phyloP scores from a whole-genome alignment of 2,113 vertebrate genomes.

The Dissostichus mawsoni region DNA sequence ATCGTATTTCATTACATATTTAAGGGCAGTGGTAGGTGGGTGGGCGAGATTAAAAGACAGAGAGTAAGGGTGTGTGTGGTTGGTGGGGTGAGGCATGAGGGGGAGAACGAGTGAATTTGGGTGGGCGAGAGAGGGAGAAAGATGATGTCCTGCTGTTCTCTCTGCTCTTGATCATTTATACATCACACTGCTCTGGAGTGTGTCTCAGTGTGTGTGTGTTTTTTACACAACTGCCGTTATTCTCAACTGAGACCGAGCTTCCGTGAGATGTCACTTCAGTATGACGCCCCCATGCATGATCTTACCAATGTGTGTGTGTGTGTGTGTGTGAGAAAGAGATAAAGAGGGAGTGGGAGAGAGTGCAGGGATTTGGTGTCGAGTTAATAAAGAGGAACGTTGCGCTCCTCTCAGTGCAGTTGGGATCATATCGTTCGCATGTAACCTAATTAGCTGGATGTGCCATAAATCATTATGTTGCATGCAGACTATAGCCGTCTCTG shows the following conservation, averaged over 20 bases:
- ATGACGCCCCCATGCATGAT: constrained; percentile 49
- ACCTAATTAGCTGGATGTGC: constrained; percentile 65
- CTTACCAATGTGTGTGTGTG: constrained; percentile 31
- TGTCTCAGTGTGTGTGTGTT: constrained; percentile 9
- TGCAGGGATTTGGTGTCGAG: constrained; percentile 38
- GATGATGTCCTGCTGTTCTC: constrained; percentile 70
- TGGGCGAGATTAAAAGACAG: constrained; percentile 33
- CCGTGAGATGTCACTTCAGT: constrained; percentile 64
- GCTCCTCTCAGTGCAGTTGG: constrained; percentile 28
- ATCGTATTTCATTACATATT: constrained; percentile 71
- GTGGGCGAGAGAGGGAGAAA: constrained; percentile 51
- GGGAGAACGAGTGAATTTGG: constrained; percentile 33
- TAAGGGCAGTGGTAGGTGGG: constrained; percentile 59
- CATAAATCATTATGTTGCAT: constrained; percentile 60
- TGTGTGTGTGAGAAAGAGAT: constrained; percentile 6
- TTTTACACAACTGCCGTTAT: constrained; percentile 25
- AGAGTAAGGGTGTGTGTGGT: neutral
- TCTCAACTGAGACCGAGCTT: constrained; percentile 52
- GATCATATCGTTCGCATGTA: constrained; percentile 53
- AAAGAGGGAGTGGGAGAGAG: constrained; percentile 42
- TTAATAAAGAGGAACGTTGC: constrained; percentile 36
- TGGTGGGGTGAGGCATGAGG: constrained; percentile 2
- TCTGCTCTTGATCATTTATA: constrained; percentile 77
- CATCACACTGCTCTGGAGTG: constrained; percentile 63
- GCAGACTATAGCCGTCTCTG: constrained; percentile 14